Evolutionary conservation across 2,113 vertebrate genomes (phyloP).

Genomic region (Eptesicus fuscus): DNA sequence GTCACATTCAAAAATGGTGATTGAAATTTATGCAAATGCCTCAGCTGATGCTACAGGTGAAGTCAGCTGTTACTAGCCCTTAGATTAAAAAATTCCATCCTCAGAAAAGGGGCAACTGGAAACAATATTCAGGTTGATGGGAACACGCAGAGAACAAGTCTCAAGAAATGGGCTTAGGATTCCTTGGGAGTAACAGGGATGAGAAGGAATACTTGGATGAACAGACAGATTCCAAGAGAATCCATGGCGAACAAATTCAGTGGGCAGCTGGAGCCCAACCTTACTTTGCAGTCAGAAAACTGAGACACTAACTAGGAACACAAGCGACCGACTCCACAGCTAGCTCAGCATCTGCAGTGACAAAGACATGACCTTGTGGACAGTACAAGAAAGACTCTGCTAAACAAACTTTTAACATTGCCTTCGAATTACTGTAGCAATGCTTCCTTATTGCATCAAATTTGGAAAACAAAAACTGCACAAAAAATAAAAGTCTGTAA

Average conservation of each 20-base stretch:
- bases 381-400: not conserved
- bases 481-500: not conserved
- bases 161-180: not conserved
- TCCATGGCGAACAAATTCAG: fast-evolving
- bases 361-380: not conserved
- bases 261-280: not conserved
- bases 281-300: not conserved
- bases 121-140: not conserved
- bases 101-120: not conserved
- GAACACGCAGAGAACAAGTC: not conserved
- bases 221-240: not conserved
- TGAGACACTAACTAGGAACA: not conserved
- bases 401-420: not conserved
- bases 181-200: not conserved
- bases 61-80: not conserved
- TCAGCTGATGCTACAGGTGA: not conserved
- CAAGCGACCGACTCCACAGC: fast-evolving
- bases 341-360: not conserved
- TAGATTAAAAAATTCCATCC: not conserved
- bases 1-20: not conserved
- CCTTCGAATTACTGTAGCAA: not conserved
- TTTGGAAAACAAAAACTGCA: not conserved
- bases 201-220: not conserved
- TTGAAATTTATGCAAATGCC: not conserved
- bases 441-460: not conserved